These are phyloP conservation scores for Troides helena DNA, from an alignment of 2,888 invertebrate genomes.

Conservation along the genomic window DNA sequence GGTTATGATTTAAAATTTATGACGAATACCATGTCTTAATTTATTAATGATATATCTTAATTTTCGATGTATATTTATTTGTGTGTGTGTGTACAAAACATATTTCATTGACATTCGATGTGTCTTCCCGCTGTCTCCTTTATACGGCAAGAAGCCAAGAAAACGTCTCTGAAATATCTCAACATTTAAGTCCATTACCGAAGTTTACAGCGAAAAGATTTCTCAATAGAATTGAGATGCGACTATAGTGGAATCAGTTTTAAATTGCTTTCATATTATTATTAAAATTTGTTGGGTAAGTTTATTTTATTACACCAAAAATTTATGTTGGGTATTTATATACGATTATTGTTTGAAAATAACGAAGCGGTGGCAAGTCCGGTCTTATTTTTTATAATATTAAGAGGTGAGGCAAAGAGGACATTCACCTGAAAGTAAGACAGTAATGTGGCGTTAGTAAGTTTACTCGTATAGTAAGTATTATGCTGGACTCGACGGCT, in stretches of 20 bases:
- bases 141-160: conserved; percentile 23
- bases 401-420: too few species aligned
- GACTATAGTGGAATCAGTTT: conserved; percentile 3
- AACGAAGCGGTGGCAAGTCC: too few species aligned
- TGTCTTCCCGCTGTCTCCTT: conserved; percentile 11
- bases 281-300: not conserved
- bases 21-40: too few species aligned
- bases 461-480: too few species aligned
- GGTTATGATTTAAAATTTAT: too few species aligned
- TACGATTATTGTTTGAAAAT: too few species aligned
- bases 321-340: too few species aligned
- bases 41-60: not conserved
- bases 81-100: not conserved
- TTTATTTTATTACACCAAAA: too few species aligned
- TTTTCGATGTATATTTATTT: not conserved
- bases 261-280: conserved; percentile 19
- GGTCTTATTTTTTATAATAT: too few species aligned
- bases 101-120: conserved; percentile 2
- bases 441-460: conserved; percentile 8
- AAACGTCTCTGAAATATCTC: conserved; percentile 17
- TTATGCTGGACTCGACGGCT: too few species aligned
- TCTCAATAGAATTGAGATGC: conserved; percentile 14
- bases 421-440: too few species aligned
- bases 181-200: conserved; percentile 27
- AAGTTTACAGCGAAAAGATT: conserved; percentile 20